phyloP scores from a whole-genome alignment of 2,797 vertebrate species.

The Erithacus rubecula region DNA sequence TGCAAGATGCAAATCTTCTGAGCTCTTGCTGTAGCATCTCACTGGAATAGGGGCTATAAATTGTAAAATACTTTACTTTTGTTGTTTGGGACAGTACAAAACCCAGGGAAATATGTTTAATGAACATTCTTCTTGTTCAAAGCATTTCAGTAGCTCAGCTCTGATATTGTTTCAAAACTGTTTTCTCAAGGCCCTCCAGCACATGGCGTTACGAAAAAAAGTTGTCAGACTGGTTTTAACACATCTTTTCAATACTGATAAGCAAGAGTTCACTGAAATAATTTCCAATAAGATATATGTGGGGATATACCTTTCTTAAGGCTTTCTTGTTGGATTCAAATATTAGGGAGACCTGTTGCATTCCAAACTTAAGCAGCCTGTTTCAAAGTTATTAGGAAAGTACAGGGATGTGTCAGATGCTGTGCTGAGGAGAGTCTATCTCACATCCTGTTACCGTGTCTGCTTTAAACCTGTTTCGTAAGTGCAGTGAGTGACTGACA shows the following conservation, averaged over 20 bases:
- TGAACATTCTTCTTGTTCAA: constrained; percentile 54
- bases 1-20: background rate
- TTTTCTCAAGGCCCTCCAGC: constrained; percentile 74
- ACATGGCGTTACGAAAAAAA: constrained; percentile 66
- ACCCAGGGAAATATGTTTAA: background rate
- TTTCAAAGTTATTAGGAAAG: background rate
- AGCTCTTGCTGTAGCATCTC: constrained; percentile 10
- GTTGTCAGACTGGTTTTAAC: constrained; percentile 79
- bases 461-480: constrained; percentile 69
- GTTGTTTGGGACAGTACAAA: constrained; percentile 27
- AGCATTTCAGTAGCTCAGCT: constrained; percentile 42
- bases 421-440: constrained; percentile 11
- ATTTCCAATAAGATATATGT: constrained; percentile 58
- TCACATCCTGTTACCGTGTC: constrained; percentile 63
- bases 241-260: constrained; percentile 78
- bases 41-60: background rate
- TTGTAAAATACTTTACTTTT: background rate
- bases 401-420: background rate
- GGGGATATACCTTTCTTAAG: constrained; percentile 23
- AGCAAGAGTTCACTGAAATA: constrained; percentile 70
- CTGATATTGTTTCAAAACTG: constrained; percentile 73
- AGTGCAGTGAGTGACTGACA: constrained; percentile 47
- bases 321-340: background rate
- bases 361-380: background rate
- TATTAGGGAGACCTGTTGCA: background rate